These are phyloP conservation scores for Cyclophora punctaria DNA, from an alignment of 2,888 invertebrate species.

Conservation along the genomic window DNA sequence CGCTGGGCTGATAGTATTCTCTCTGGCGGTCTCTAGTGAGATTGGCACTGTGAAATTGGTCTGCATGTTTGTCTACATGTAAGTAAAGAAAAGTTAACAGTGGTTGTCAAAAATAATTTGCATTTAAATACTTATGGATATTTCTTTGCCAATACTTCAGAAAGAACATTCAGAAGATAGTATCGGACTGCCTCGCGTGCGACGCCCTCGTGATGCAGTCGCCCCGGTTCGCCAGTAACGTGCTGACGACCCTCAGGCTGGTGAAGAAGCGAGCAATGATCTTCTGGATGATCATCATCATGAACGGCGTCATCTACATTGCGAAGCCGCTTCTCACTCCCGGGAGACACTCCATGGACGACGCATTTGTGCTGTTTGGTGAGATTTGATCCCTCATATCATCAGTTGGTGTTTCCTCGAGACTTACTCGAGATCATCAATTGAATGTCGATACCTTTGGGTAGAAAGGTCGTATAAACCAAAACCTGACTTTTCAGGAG, in stretches of 20 bases:
- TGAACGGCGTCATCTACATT: slow-evolving; percentile 28
- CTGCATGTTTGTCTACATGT: slow-evolving; percentile 34
- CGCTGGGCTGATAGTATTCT: slow-evolving; percentile 31
- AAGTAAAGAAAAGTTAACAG: slow-evolving; percentile 6
- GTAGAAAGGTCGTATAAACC: no score
- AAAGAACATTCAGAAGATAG: slow-evolving; percentile 10
- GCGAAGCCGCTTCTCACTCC: slow-evolving; percentile 28
- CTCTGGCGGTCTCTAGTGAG: slow-evolving; percentile 34
- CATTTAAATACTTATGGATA: no score
- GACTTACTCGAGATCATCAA: no score
- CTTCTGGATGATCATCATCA: slow-evolving; percentile 33
- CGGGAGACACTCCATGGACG: slow-evolving; percentile 39
- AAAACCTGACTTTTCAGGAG: no score
- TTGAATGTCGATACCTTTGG: no score
- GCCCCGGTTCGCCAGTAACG: slow-evolving; percentile 30
- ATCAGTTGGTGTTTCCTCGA: no score
- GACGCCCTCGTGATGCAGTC: slow-evolving; percentile 23
- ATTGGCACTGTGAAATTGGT: slow-evolving; percentile 34
- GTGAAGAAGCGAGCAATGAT: slow-evolving; percentile 37
- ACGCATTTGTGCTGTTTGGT: slow-evolving; percentile 32
- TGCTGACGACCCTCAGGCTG: slow-evolving; percentile 23
- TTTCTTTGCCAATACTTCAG: no score
- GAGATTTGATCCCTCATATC: slow-evolving; percentile 1
- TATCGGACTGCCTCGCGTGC: slow-evolving; percentile 25
- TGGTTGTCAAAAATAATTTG: no score